phyloP scores from a whole-genome alignment of 2,888 invertebrate species.

The Lepidocyrtinus sp. region DNA sequence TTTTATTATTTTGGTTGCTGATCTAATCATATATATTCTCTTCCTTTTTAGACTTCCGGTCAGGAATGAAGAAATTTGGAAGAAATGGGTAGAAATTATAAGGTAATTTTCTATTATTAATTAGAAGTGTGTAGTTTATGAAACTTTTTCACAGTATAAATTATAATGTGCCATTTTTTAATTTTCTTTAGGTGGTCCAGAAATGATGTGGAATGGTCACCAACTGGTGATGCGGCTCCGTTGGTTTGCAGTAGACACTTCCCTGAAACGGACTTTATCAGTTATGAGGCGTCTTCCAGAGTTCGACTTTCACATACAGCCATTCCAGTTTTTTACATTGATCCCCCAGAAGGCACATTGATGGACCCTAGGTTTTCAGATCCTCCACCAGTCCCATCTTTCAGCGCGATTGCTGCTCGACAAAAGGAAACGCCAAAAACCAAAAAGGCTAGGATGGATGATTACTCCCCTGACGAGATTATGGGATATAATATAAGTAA shows the following conservation, averaged over 20 bases:
- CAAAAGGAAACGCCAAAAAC: slow-evolving; percentile 19
- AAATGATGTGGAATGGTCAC: slow-evolving; percentile 55
- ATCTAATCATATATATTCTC: too few relatives aligned
- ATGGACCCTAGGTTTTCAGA: slow-evolving; percentile 42
- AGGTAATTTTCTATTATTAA: not conserved
- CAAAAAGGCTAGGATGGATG: slow-evolving; percentile 12
- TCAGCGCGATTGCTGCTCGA: not conserved
- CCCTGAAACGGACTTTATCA: slow-evolving; percentile 50
- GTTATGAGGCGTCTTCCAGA: slow-evolving; percentile 54
- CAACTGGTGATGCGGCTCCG: slow-evolving; percentile 52
- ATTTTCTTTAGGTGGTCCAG: slow-evolving; percentile 32
- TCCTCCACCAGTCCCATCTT: slow-evolving; percentile 32
- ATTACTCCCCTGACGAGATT: too few relatives aligned
- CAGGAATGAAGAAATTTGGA: slow-evolving; percentile 50
- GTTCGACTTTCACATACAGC: slow-evolving; percentile 52
- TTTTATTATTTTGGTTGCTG: too few relatives aligned
- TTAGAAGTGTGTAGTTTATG: not conserved
- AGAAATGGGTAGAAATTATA: slow-evolving; percentile 42
- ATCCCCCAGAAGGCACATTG: slow-evolving; percentile 49
- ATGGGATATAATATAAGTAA: too few relatives aligned
- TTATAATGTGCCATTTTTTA: not conserved
- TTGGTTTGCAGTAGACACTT: slow-evolving; percentile 53
- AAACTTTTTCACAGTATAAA: not conserved
- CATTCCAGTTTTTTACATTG: slow-evolving; percentile 44
- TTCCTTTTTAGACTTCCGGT: slow-evolving; percentile 52